A percentile compares a stretch with the other conserved stretches of the same genome.
Evolutionary conservation across 1,140 invertebrate species (phyloP).

Genomic region (Pinna nobilis): DNA sequence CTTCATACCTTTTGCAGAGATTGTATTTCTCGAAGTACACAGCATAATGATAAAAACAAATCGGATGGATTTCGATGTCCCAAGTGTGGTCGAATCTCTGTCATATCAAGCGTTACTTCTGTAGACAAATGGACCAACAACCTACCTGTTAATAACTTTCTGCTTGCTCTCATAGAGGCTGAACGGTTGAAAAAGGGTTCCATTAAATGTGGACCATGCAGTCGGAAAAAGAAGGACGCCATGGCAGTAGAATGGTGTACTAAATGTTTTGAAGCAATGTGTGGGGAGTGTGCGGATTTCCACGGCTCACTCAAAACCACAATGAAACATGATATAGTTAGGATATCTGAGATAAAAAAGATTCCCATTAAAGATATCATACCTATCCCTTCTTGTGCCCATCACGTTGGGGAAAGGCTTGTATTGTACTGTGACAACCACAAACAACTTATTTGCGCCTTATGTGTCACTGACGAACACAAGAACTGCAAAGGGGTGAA

Average conservation of each 20-base stretch:
- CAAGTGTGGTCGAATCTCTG: conserved; percentile 9
- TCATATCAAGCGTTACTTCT: not conserved
- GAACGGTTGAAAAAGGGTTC: conserved; percentile 9
- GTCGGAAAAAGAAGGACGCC: conserved; percentile 17
- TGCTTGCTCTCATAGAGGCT: conserved; percentile 16
- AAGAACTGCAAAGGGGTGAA: conserved; percentile 17
- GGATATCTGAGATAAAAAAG: not conserved
- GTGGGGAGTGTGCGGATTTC: conserved; percentile 13
- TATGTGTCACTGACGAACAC: conserved; percentile 16
- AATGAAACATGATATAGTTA: conserved; percentile 32
- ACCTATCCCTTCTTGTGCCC: conserved; percentile 1
- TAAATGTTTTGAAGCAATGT: conserved; percentile 26
- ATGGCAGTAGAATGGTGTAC: conserved; percentile 31
- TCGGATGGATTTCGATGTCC: conserved; percentile 24
- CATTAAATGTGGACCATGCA: conserved; percentile 27
- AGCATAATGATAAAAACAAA: not conserved
- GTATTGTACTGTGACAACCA: conserved; percentile 36
- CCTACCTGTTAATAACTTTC: conserved; percentile 25
- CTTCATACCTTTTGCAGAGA: conserved; percentile 34
- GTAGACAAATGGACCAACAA: conserved; percentile 9
- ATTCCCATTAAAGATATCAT: conserved; percentile 5
- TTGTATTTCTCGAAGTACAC: conserved; percentile 19
- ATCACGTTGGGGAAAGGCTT: conserved; percentile 27
- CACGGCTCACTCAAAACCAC: conserved; percentile 37
- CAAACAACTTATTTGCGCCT: conserved; percentile 23